Base-by-base conservation (phyloP, 2,888 invertebrate species). In the Stenoptilia bipunctidactyla region DNA sequence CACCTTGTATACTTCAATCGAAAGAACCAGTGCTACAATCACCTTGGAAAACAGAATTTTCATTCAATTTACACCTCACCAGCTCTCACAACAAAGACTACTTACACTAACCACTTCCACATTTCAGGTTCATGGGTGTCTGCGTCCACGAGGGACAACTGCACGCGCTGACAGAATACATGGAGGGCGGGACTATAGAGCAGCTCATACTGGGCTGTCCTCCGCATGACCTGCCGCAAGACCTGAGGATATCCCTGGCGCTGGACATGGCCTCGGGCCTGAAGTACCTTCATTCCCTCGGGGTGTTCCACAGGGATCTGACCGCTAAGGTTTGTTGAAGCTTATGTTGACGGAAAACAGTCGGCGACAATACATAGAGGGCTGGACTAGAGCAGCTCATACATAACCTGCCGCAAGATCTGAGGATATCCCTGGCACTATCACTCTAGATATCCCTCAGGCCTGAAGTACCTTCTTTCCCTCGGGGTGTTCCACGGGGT, bases 61-160 rank as follows among this genome's bases (percentile, higher is more conserved):
- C n/a, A n/a, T n/a, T n/a, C n/a, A n/a, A n/a, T n/a, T n/a, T n/a
- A n/a, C n/a, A n/a, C n/a, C n/a, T n/a, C n/a, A n/a, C n/a, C n/a
- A n/a, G n/a, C n/a, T n/a, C n/a, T n/a, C n/a, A n/a, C n/a, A n/a
- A n/a, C n/a, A n/a, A n/a, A n/a, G n/a, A n/a, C n/a, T n/a, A n/a
- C n/a, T n/a, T n/a, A n/a, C n/a, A n/a, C n/a, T n/a, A n/a, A n/a
- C n/a, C n/a, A n/a, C n/a, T n/a, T n/a, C n/a, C n/a, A n/a, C n/a
- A n/a, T 8, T 30, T n/a, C 85, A 95, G 95, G 69, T 96, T 97
- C 84, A 92, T 94, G 91, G 97, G 97, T 49, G 97, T 94, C 36
- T 97, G 97, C 80, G 97, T 97, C 44, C 95, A 97, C 74, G 96
- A 96, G 73, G 96, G 97, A 25, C 97, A 97, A 67, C 86, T 97